These are phyloP conservation scores for Petrolisthes cinctipes DNA, from an alignment of 2,888 invertebrate genomes.

Conservation along the genomic window DNA sequence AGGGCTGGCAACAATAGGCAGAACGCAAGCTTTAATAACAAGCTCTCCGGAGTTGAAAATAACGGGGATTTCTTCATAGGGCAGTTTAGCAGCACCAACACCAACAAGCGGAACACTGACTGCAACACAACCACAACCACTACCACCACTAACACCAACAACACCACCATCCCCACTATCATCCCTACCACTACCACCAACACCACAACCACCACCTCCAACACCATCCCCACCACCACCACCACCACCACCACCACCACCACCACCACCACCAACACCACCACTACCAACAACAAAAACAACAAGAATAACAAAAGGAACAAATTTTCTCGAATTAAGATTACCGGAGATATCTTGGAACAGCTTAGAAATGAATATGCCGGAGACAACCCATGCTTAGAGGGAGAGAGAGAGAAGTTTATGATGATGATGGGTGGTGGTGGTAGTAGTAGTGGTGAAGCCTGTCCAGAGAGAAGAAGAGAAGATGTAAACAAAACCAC, in stretches of 20 bases:
- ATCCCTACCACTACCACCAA: neutral
- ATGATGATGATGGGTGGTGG: too few relatives aligned
- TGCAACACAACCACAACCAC: too few relatives aligned
- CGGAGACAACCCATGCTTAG: neutral
- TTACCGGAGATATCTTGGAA: conserved; percentile 33
- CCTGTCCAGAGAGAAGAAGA: too few relatives aligned
- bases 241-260: neutral
- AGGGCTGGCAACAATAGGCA: too few relatives aligned
- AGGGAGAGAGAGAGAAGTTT: too few relatives aligned
- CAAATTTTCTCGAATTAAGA: conserved; percentile 33
- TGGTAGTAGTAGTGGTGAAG: too few relatives aligned
- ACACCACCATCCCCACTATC: too few relatives aligned
- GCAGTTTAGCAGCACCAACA: neutral
- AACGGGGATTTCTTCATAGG: neutral
- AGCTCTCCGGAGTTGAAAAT: too few relatives aligned
- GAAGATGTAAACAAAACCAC: too few relatives aligned
- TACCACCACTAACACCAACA: too few relatives aligned
- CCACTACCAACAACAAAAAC: neutral
- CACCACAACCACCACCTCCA: neutral
- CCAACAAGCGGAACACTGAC: too few relatives aligned
- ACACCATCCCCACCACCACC: neutral
- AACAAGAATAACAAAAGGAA: neutral
- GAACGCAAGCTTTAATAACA: too few relatives aligned
- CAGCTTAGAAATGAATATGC: conserved; percentile 20
- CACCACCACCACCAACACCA: neutral